Percentiles rank a stretch among this genome's conserved stretches.
These are phyloP conservation scores for Phlogophora meticulosa DNA, from an alignment of 2,888 invertebrate species.

Conservation along the genomic window DNA sequence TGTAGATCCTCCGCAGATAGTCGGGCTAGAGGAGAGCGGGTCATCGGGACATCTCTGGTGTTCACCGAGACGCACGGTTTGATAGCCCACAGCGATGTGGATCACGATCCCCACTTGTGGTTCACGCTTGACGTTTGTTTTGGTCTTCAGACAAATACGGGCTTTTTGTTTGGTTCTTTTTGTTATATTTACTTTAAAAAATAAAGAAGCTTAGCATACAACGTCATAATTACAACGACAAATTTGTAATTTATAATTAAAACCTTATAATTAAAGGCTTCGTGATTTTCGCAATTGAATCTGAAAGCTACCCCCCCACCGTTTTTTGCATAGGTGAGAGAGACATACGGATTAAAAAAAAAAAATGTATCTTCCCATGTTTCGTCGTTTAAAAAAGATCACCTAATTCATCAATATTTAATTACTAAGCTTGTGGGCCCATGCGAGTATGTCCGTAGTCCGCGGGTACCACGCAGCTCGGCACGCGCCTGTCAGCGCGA, in stretches of 20 bases:
- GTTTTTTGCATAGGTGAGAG: too few species aligned
- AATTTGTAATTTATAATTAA: too few species aligned
- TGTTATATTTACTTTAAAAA: too few species aligned
- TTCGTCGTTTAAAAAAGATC: background rate
- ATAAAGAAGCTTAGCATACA: too few species aligned
- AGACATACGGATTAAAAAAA: too few species aligned
- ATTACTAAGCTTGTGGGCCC: background rate
- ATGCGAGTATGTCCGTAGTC: background rate
- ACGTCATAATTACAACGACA: too few species aligned
- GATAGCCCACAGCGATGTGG: constrained; percentile 29
- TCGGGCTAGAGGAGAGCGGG: constrained; percentile 30
- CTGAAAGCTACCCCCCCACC: too few species aligned
- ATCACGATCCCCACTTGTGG: constrained; percentile 10
- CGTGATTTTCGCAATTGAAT: too few species aligned
- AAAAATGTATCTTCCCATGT: too few species aligned
- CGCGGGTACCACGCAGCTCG: background rate
- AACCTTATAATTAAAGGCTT: too few species aligned
- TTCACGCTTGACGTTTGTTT: constrained; percentile 29
- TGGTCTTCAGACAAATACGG: background rate
- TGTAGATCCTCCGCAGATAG: constrained; percentile 48
- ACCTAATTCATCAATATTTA: constrained; percentile 18
- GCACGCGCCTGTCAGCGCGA: constrained; percentile 19
- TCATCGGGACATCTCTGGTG: constrained; percentile 45
- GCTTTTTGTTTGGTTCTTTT: too few species aligned
- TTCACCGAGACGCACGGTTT: constrained; percentile 28